Evolutionary conservation across 92 coral and sea anemone species (phyloP).

Genomic region (Blastomussa wellsi): DNA sequence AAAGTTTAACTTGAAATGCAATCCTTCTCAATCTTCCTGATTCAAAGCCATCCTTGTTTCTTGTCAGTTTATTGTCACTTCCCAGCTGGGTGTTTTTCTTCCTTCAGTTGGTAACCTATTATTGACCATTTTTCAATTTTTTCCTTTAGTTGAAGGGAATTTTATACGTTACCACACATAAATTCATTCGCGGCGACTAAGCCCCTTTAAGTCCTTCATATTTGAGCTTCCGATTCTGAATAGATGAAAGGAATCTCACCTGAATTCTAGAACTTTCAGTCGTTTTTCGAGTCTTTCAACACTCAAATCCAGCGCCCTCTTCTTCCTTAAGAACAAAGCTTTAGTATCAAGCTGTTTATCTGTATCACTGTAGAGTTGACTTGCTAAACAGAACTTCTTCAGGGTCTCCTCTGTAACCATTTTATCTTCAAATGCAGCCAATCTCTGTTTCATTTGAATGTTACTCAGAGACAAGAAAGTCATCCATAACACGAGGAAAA

Average conservation of each 20-base stretch:
- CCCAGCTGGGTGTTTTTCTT: no score
- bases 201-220: no score
- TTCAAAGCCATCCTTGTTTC: no score
- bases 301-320: neutral
- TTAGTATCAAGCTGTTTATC: neutral
- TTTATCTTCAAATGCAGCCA: neutral
- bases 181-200: no score
- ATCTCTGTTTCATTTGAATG: neutral
- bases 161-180: no score
- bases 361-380: neutral
- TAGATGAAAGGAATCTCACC: neutral
- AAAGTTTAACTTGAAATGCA: no score
- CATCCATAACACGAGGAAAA: neutral
- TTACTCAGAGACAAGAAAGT: neutral
- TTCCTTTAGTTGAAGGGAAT: no score
- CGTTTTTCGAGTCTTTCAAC: conserved; percentile 21
- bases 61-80: no score
- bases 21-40: no score
- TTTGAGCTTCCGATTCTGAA: no score
- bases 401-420: neutral
- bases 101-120: no score
- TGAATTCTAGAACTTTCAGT: conserved; percentile 14
- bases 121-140: no score
- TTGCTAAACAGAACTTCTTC: neutral
- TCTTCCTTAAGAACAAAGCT: neutral